Evolutionary conservation across 2,113 vertebrate species (phyloP), one percentile per base, ranked within the genome.

Genomic region (Phoenicopterus ruber): DNA sequence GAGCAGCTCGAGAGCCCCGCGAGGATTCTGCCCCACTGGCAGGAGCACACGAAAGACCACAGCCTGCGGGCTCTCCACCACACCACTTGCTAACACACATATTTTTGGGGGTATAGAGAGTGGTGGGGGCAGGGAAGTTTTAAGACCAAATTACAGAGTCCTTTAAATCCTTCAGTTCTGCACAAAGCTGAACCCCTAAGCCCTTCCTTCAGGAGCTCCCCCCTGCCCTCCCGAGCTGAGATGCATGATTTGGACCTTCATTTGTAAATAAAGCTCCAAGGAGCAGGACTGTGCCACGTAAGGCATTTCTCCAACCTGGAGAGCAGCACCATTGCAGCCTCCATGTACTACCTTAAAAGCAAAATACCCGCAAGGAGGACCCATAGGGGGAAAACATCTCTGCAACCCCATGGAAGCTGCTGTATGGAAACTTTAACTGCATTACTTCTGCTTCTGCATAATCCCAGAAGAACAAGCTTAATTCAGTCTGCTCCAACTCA

Each of bases 1-100:
- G 44, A 74, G 28, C 62, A 0, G 1, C 76, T 11, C 2, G 0
- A 54, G n/a, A 7, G 3, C 34, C 76, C 74, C 9, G 1, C 1
- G 1, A 46, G 62, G 21, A 32, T 13, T 50, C 82, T 49, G 46
- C 42, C 63, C 63, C 63, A 8, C 67, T 7, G 52, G 32, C 58
- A 66, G 54, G 7, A 67, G 63, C 2, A 1, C 21, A 42, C 44
- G 31, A 20, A 90, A 61, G 74, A 63, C 34, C 74, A 42, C 44
- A 73, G 78, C 36, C 47, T 47, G 9, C 0, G 2, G 50, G 46
- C 24, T 67, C 22, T 34, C 25, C 82, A 84, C 47, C 36, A 73
- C 40, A 57, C 36, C 54, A 24, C 81, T 62, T 17, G 29, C 50
- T 58, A 74, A 62, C 40, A 69, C 14, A 49, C 32, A 17, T 22